These are phyloP conservation scores for Empidonax alnorum DNA, from an alignment of 2,113 vertebrate species.

Conservation along the genomic window DNA sequence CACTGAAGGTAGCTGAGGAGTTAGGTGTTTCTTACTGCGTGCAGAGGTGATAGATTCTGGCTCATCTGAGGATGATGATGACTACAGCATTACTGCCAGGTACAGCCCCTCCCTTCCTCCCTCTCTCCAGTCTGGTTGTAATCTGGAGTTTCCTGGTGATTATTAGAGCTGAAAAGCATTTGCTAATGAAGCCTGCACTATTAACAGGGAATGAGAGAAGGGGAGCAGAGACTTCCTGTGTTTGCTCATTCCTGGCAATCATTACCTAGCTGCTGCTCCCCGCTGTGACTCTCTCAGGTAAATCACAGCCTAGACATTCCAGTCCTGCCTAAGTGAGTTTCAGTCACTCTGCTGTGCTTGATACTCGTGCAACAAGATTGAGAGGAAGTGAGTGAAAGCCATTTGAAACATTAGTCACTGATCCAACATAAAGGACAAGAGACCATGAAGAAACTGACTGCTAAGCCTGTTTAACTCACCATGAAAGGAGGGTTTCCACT, in stretches of 20 bases:
- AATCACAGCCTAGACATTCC: neutral
- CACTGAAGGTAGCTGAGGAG: neutral
- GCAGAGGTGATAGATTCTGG: neutral
- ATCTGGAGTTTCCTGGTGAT: constrained; percentile 25
- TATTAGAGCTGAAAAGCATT: constrained; percentile 16
- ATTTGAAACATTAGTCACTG: neutral
- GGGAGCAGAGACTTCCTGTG: neutral
- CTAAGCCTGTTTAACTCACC: neutral
- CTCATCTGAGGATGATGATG: neutral
- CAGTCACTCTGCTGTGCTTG: neutral
- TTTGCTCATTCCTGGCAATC: constrained; percentile 26
- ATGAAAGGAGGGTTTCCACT: neutral
- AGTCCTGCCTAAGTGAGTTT: constrained; percentile 12
- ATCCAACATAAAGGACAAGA: neutral
- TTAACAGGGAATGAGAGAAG: constrained; percentile 6
- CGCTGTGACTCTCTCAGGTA: constrained; percentile 13
- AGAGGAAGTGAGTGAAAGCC: neutral
- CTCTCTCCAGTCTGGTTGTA: neutral
- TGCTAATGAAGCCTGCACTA: neutral
- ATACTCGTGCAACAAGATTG: neutral
- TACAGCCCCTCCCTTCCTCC: neutral
- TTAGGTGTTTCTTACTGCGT: neutral
- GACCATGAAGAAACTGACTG: neutral
- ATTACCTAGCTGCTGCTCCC: neutral
- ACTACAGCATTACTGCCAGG: neutral